phyloP scores from a whole-genome alignment of 2,888 invertebrate species.

The Trisateles emortualis region DNA sequence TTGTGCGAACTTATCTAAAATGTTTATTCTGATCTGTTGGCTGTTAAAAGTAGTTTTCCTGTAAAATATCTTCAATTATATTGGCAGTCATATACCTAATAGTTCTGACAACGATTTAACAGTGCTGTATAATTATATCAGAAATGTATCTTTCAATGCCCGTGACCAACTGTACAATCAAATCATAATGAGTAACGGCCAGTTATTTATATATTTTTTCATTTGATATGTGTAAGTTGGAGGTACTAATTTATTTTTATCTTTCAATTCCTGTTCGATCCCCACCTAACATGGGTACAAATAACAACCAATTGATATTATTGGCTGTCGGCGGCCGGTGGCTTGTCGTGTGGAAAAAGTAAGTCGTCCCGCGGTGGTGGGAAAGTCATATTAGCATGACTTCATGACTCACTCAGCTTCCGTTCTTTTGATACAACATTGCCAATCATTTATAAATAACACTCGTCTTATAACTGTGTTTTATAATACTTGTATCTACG shows the following conservation, averaged over 20 bases:
- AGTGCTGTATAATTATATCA: neutral
- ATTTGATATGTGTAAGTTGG: constrained; percentile 61
- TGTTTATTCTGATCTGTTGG: too few relatives aligned
- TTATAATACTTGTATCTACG: constrained; percentile 23
- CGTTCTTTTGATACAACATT: constrained; percentile 49
- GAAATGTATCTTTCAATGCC: neutral
- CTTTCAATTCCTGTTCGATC: constrained; percentile 77
- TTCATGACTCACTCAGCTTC: constrained; percentile 48
- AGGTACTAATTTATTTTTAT: constrained; percentile 84
- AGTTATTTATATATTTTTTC: constrained; percentile 37
- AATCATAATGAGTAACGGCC: constrained; percentile 37
- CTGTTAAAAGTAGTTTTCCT: too few relatives aligned
- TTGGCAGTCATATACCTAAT: too few relatives aligned
- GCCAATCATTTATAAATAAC: constrained; percentile 38
- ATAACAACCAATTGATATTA: constrained; percentile 72
- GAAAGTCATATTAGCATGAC: constrained; percentile 67
- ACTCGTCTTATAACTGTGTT: constrained; percentile 28
- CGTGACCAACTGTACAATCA: constrained; percentile 12
- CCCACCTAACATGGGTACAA: constrained; percentile 79
- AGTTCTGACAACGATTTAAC: too few relatives aligned
- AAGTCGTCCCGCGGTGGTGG: constrained; percentile 69
- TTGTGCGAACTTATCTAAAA: too few relatives aligned
- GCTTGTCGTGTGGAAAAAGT: constrained; percentile 72
- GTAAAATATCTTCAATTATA: too few relatives aligned
- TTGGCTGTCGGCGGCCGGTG: constrained; percentile 71